Conservation (phyloP, 2,797 vertebrate genomes). For the Gobionotothen gibberifrons region DNA sequence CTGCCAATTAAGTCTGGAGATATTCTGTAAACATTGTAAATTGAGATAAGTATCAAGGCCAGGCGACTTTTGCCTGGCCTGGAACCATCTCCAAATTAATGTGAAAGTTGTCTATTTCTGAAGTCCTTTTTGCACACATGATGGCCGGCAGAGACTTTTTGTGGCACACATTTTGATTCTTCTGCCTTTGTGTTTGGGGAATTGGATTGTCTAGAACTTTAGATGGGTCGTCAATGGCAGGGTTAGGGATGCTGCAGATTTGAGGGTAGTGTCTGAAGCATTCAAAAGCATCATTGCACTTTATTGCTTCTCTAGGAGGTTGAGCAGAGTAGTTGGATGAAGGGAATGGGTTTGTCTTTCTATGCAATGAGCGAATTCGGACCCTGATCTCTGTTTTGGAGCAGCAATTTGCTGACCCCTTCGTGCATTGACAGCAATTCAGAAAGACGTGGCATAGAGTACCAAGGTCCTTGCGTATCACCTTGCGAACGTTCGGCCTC, state of each 20-base stretch:
- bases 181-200: slow-evolving; percentile 30
- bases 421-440: slow-evolving; percentile 57
- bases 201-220: slow-evolving; percentile 24
- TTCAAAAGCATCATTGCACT: slow-evolving; percentile 60
- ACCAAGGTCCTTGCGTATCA: slow-evolving; percentile 69
- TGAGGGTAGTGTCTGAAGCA: slow-evolving; percentile 72
- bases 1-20: slow-evolving; percentile 21
- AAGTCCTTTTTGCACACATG: slow-evolving; percentile 58
- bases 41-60: slow-evolving; percentile 61
- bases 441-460: slow-evolving; percentile 64
- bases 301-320: slow-evolving; percentile 16
- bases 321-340: slow-evolving; percentile 54
- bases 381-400: slow-evolving; percentile 48
- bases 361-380: slow-evolving; percentile 48
- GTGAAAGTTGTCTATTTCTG: slow-evolving; percentile 68
- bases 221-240: slow-evolving; percentile 9
- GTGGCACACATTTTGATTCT: background rate
- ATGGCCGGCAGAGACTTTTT: slow-evolving; percentile 53
- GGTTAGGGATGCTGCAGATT: slow-evolving; percentile 36
- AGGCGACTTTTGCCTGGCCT: slow-evolving; percentile 73
- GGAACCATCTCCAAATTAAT: slow-evolving; percentile 75
- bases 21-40: slow-evolving; percentile 38
- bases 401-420: slow-evolving; percentile 46
- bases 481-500: slow-evolving; percentile 79
- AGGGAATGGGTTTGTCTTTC: slow-evolving; percentile 49